Base-by-base conservation (phyloP, 2,797 vertebrate genomes). In the Scleropages formosus region DNA sequence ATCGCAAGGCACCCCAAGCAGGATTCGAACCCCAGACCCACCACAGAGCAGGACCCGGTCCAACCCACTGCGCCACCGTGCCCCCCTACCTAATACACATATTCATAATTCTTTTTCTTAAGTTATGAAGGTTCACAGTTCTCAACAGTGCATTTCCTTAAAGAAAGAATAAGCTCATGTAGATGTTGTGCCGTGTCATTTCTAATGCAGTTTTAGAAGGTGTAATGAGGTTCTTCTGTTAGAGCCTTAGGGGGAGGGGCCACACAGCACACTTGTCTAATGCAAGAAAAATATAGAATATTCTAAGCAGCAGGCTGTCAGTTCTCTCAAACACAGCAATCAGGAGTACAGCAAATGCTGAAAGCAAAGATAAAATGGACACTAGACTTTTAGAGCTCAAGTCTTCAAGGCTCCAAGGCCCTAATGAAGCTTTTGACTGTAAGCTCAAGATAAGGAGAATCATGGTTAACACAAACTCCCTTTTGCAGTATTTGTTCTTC, bases 201-300 rank as follows among this genome's bases (percentile, higher is more conserved):
- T 80, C 74, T 82, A 79, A 77, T 67, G 72, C 73, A 78, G 80
- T 81, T 79, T 80, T 81, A 80, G 72, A 80, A 78, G 76, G 79
- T 77, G 73, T 82, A 81, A 82, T 81, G 81, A 83, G 81, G 79
- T 82, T 80, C 78, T 73, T 74, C 76, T 79, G 69, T 49, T 62
- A 56, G 39, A 27, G 10, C 76, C 78, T 74, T 39, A 9, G 10
- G 78, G 74, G 77, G 73, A 39, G 18, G 24, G 51, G 53, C 60
- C 46, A 77, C 46, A 39, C 27, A 26, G 62, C 56, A 61, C 64
- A 65, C 77, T 72, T 65, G n/a, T n/a, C 78, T 69, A 78, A 72
- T 65, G 46, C 61, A 53, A 53, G 7, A 53, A 60, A 71, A 63
- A 22, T 31, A 61, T 67, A 0, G 51, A 3, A 63, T 59, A 56